A percentile compares a stretch with the other conserved stretches of the same genome.
Evolutionary conservation across 2,888 invertebrate species (phyloP).

Genomic region (Sabatieria punctata): DNA sequence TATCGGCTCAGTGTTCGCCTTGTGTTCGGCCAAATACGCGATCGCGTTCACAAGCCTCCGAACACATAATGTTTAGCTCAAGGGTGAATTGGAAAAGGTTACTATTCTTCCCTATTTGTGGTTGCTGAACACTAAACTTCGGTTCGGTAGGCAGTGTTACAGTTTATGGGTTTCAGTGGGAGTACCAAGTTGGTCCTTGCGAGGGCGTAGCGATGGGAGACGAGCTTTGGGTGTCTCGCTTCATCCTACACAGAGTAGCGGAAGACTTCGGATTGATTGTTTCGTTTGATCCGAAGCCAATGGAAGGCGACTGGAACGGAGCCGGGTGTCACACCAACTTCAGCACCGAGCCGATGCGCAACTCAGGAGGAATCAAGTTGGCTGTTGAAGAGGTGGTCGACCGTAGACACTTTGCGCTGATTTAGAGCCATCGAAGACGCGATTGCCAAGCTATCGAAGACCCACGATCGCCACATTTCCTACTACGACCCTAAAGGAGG

Average conservation of each 20-base stretch:
- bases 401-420: no score
- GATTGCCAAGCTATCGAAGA: slow-evolving; percentile 72
- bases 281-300: no score
- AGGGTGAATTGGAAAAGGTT: no score
- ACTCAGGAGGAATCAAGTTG: slow-evolving; percentile 51
- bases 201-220: slow-evolving; percentile 40
- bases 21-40: no score
- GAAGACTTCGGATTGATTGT: slow-evolving; percentile 40
- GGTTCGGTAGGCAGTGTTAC: no score
- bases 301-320: slow-evolving; percentile 68
- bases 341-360: slow-evolving; percentile 77
- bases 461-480: slow-evolving; percentile 75
- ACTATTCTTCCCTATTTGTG: no score
- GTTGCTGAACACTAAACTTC: no score
- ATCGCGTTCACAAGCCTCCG: no score
- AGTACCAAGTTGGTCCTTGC: slow-evolving; percentile 37
- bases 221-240: slow-evolving; percentile 39
- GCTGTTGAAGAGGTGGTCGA: no score
- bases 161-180: slow-evolving; percentile 28
- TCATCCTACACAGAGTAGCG: slow-evolving; percentile 38
- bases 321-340: slow-evolving; percentile 93
- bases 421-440: slow-evolving; percentile 83
- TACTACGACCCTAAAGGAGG: slow-evolving; percentile 90
- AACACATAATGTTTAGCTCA: no score
- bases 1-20: no score